Evolutionary conservation across 92 coral and sea anemone genomes (phyloP).

Genomic region (Zoanthus gigantus): DNA sequence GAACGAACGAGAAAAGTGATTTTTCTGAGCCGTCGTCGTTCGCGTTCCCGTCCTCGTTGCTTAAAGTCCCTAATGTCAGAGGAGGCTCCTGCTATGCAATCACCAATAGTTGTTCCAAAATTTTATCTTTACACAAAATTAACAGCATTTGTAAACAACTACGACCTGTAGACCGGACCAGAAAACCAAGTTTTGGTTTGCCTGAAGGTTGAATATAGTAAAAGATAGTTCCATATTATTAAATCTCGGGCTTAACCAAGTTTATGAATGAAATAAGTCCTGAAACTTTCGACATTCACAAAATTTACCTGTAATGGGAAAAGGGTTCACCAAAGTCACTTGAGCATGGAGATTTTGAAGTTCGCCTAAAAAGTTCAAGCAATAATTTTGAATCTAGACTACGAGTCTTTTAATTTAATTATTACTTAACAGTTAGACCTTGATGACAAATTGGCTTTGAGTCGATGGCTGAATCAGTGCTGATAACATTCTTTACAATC

Average conservation of each 20-base stretch:
- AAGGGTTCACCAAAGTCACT: constrained; percentile 2
- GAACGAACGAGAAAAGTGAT: background rate
- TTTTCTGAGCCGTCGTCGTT: too few relatives aligned
- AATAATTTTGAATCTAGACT: background rate
- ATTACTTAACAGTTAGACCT: background rate
- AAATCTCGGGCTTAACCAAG: constrained; percentile 2
- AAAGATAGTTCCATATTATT: background rate
- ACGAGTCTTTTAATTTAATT: background rate
- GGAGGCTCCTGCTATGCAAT: too few relatives aligned
- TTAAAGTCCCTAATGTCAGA: too few relatives aligned
- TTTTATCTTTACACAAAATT: too few relatives aligned
- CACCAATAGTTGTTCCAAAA: too few relatives aligned
- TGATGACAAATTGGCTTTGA: background rate
- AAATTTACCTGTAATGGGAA: background rate
- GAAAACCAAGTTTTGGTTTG: background rate
- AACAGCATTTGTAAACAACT: background rate
- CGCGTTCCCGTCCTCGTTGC: too few relatives aligned
- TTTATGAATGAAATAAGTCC: background rate
- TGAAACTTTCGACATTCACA: background rate
- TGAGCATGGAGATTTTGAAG: background rate
- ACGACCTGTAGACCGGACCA: background rate
- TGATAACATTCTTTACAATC: too few relatives aligned
- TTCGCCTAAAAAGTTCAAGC: background rate
- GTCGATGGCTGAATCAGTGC: too few relatives aligned
- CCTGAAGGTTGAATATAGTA: background rate